Evolutionary conservation across 2,113 vertebrate species (phyloP).

Genomic region (Pelodiscus sinensis): DNA sequence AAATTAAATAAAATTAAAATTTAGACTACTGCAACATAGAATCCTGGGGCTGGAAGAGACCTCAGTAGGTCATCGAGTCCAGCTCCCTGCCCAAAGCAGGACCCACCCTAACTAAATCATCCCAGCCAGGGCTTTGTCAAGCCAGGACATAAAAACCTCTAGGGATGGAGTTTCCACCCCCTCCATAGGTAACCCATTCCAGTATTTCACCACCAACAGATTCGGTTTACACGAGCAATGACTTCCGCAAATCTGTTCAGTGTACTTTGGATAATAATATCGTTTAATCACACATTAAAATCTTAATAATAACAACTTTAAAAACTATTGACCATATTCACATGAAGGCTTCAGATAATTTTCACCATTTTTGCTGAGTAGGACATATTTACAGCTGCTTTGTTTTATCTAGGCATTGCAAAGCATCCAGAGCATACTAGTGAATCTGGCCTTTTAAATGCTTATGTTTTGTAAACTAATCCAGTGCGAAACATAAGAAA

Average conservation of each 20-base stretch:
- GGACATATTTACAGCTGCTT: constrained; percentile 1
- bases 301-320: constrained; percentile 43
- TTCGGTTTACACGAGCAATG: constrained; percentile 49
- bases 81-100: too few relatives aligned
- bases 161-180: too few relatives aligned
- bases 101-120: too few relatives aligned
- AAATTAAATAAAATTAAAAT: constrained; percentile 37
- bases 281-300: constrained; percentile 24
- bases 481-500: constrained; percentile 3
- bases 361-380: constrained; percentile 4
- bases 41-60: too few relatives aligned
- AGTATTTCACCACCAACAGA: neutral
- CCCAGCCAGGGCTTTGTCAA: too few relatives aligned
- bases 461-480: neutral
- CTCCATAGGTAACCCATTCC: too few relatives aligned
- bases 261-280: constrained; percentile 51
- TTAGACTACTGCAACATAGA: neutral
- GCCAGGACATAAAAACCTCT: too few relatives aligned
- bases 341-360: constrained; percentile 37
- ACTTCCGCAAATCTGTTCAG: constrained; percentile 34
- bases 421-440: neutral
- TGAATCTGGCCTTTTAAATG: constrained; percentile 7
- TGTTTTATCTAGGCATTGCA: neutral
- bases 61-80: too few relatives aligned
- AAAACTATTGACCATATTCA: constrained; percentile 35